Evolutionary conservation across 2,888 invertebrate species (phyloP), one percentile per base, ranked within the genome.

Genomic region (Eupeodes luniger): DNA sequence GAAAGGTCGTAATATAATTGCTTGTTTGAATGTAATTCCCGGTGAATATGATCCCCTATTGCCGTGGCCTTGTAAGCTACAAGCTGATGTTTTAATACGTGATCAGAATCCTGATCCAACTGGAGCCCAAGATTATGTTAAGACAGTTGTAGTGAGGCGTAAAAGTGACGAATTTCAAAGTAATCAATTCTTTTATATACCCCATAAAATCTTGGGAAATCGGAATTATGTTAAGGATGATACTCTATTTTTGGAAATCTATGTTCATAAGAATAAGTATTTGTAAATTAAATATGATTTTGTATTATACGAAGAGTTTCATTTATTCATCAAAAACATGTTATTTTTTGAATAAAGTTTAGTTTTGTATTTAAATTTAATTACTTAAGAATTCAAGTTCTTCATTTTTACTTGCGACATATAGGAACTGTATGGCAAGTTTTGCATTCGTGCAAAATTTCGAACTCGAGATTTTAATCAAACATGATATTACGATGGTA

Each of bases 21-120:
- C 96, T 10, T 96, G 96, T 0, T 94, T 97, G 59, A 95, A 96
- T 64, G 95, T 96, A 1, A 94, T 96, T 47, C 94, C 95, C 4
- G 96, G 97, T 0, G 95, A 96, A 49, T 96, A 96, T 93, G 97
- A 97, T 93, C 94, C 96, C 0, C 92, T 97, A 69, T 93, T 97
- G 79, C 94, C 95, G 89, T 97, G 97, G 97, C 97, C 97, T 0
- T 96, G 96, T 91, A 95, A 95, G 87, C 94, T 97, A 7, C 94
- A 94, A 90, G 95, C 96, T 67, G 95, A 95, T 88, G 95, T 97
- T 12, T 94, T 95, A 10, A 93, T 97, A 36, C 95, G 95, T 49
- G 96, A 97, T 92, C 96, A 96, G 79, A 80, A 87, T n/a, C 91
- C 94, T 94, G 1, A 94, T 93, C 55, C 94, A 94, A 12, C 93